These are phyloP conservation scores for Isaurus tuberculatus DNA, from an alignment of 92 coral and sea anemone species.

Conservation along the genomic window DNA sequence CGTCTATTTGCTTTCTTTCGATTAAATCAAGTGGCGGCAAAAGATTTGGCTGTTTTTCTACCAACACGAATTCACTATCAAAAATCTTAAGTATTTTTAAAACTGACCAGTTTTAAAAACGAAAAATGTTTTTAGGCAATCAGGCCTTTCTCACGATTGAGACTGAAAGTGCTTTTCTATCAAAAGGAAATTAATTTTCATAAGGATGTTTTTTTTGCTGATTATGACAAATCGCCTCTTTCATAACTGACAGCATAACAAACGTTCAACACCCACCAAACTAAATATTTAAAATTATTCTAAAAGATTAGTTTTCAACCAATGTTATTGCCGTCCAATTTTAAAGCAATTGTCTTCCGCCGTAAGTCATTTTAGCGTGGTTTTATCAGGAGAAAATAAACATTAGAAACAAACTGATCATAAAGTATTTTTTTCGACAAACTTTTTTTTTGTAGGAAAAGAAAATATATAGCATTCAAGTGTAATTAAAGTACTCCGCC, in stretches of 20 bases:
- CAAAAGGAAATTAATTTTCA: constrained; percentile 27
- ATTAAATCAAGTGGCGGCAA: background rate
- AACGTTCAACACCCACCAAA: background rate
- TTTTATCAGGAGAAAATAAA: constrained; percentile 10
- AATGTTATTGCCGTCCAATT: constrained; percentile 9
- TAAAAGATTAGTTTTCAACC: background rate
- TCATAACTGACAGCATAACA: constrained; percentile 2
- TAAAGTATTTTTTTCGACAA: background rate
- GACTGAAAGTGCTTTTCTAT: background rate
- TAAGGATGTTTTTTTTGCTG: constrained; percentile 19
- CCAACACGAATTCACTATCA: background rate
- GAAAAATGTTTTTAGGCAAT: background rate
- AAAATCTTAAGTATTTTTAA: too few species aligned
- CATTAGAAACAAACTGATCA: background rate
- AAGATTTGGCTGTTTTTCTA: background rate
- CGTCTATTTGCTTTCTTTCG: background rate
- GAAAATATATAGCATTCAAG: background rate
- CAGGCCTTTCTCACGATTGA: background rate
- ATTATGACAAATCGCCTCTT: constrained; percentile 20
- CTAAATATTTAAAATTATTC: constrained; percentile 25
- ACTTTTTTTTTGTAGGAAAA: background rate
- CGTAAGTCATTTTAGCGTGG: background rate
- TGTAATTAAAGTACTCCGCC: background rate
- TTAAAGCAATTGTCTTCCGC: background rate
- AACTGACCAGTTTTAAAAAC: background rate